Base-by-base conservation (phyloP, 37 sponge, comb jelly and placozoan species). In the Tethya wilhelma region DNA sequence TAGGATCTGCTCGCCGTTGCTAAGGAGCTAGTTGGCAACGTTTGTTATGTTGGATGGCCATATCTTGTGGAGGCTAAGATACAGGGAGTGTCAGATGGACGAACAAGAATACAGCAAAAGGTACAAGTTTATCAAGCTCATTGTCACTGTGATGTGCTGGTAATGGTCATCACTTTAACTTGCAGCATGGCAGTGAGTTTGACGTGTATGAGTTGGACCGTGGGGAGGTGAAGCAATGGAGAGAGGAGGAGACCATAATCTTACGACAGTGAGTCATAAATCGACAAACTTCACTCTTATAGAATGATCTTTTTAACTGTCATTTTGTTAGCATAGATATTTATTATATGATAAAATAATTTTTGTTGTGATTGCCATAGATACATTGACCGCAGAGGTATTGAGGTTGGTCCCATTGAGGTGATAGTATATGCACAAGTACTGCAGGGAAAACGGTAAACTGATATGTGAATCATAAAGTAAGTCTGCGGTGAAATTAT, bases 41-140 rank as follows among this genome's bases (percentile, higher is more conserved):
- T 49, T 6, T 73, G 79, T 37, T 86, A 81, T 42, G 96, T 98
- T 32, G 86, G 84, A 5, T 98, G 94, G 90, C 96, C 96, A 0
- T 91, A 91, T 60, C 87, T 96, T 19, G 79, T 86, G 41, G 92
- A 93, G 78, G 94, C 96, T 46, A 78, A 88, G 28, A 89, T 98
- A 3, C 75, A 77, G 19, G 80, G 85, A 39, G 41, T 93, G 28
- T 86, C 87, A 43, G 84, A 86, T 60, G 74, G 79, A 11, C n/a
- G n/a, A n/a, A n/a, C n/a, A n/a, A n/a, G n/a, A n/a, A 69, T n/a
- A n/a, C n/a, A n/a, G n/a, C n/a, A n/a, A n/a, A n/a, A n/a, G n/a
- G n/a, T 53, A 64, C n/a, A n/a, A n/a, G n/a, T n/a, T n/a, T n/a
- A n/a, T n/a, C n/a, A n/a, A n/a, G 9, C 14, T 14, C 53, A 49